Evolutionary conservation across 2,797 vertebrate genomes (phyloP).

Genomic region (Lithobates sylvaticus): DNA sequence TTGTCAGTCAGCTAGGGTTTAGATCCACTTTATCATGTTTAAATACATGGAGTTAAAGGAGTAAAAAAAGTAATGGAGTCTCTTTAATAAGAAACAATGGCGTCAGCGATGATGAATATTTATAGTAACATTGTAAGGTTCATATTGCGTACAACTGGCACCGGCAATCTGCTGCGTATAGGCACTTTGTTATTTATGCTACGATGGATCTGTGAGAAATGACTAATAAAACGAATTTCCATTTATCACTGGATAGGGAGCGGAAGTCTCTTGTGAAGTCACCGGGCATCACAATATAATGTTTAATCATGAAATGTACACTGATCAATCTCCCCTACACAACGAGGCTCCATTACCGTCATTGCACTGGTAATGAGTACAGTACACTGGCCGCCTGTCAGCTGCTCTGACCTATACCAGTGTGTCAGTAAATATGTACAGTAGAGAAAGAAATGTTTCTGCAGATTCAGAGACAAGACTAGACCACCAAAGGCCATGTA

Average conservation of each 20-base stretch:
- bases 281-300: background rate
- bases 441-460: background rate
- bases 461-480: background rate
- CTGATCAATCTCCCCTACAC: background rate
- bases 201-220: background rate
- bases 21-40: no score
- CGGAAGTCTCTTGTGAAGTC: background rate
- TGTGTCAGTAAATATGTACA: background rate
- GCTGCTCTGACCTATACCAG: background rate
- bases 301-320: constrained; percentile 8
- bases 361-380: background rate
- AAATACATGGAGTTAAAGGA: no score
- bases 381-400: background rate
- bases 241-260: background rate
- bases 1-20: no score
- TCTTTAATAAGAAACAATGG: no score
- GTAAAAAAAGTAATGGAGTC: no score
- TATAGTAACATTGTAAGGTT: background rate
- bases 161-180: background rate
- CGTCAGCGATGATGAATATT: background rate
- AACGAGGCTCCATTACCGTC: background rate
- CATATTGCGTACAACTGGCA: background rate
- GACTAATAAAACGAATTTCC: background rate
- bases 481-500: no score
- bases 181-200: background rate